Evolutionary conservation across 2,888 invertebrate genomes (phyloP).

Genomic region (Apamea epomidion): DNA sequence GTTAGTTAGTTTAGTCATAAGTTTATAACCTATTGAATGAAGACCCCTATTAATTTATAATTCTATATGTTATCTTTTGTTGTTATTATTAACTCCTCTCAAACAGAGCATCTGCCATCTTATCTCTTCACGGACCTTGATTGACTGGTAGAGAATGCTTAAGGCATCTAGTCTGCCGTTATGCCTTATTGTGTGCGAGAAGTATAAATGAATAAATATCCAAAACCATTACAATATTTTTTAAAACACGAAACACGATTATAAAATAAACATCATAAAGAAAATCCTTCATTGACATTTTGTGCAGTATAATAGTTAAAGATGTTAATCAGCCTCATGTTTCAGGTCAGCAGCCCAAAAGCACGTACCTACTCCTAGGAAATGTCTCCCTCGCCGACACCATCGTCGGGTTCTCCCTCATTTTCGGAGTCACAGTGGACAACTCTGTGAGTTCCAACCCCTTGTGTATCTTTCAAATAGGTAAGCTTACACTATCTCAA

Average conservation of each 20-base stretch:
- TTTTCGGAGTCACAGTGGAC: slow-evolving; percentile 86
- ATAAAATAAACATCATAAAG: not conserved
- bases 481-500: slow-evolving; percentile 70
- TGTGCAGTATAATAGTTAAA: not conserved
- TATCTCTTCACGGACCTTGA: not conserved
- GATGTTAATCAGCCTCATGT: slow-evolving; percentile 4
- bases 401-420: slow-evolving; percentile 91
- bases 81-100: not conserved
- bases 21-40: no score
- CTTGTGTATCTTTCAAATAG: slow-evolving; percentile 84
- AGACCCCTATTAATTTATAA: no score
- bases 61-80: not conserved
- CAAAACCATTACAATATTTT: not conserved
- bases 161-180: not conserved
- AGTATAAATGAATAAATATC: not conserved
- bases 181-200: not conserved
- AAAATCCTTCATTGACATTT: not conserved
- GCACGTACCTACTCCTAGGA: slow-evolving; percentile 92
- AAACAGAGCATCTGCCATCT: not conserved
- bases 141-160: not conserved
- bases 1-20: no score
- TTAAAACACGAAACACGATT: not conserved
- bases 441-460: slow-evolving; percentile 77
- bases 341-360: slow-evolving; percentile 91
- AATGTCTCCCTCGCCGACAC: slow-evolving; percentile 92